phyloP scores from a whole-genome alignment of 2,888 invertebrate genomes.

The Tipula lateralis region DNA sequence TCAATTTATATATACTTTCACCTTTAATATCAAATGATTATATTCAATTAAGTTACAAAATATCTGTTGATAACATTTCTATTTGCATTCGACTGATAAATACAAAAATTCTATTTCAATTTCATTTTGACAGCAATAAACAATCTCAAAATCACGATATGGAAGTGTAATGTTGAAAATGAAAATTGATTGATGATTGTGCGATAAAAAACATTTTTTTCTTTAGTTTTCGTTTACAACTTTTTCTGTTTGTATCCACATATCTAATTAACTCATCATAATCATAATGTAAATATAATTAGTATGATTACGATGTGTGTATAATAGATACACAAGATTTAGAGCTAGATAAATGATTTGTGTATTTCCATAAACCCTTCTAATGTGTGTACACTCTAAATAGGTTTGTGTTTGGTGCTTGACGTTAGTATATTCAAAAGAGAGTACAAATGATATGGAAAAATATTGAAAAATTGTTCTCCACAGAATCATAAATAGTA shows the following conservation, averaged over 20 bases:
- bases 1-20: neutral
- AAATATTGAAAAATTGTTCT: too few species aligned
- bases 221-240: neutral
- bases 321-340: neutral
- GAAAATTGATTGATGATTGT: conserved; percentile 13
- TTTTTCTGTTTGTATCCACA: neutral
- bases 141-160: neutral
- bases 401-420: too few species aligned
- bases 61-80: neutral
- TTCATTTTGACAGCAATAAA: neutral
- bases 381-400: neutral
- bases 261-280: neutral
- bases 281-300: conserved; percentile 1
- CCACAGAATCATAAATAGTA: too few species aligned
- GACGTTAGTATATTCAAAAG: too few species aligned
- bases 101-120: neutral
- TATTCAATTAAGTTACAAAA: neutral
- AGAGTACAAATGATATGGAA: too few species aligned
- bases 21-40: neutral
- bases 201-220: neutral
- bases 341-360: neutral
- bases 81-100: neutral
- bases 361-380: neutral
- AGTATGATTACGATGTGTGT: neutral
- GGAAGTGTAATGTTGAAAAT: neutral